Evolutionary conservation across 2,113 vertebrate species (phyloP).

Genomic region (Ornithorhynchus anatinus): DNA sequence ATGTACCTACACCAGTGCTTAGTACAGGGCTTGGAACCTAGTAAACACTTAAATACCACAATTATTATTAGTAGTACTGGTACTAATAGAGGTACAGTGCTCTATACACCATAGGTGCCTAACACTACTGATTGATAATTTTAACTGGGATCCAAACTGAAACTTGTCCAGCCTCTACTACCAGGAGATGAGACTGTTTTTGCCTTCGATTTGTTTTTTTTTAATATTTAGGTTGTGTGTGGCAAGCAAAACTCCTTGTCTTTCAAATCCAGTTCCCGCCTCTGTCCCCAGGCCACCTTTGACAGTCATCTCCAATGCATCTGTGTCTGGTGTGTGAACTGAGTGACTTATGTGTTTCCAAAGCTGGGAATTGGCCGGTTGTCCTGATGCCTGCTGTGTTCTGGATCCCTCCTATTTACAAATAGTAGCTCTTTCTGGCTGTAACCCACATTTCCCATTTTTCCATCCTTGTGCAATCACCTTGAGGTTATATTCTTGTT

Average conservation of each 20-base stretch:
- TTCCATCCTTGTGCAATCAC: fast-evolving
- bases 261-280: conserved; percentile 28
- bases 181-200: no score
- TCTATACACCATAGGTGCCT: no score
- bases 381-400: conserved; percentile 44
- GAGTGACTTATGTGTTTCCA: conserved; percentile 6
- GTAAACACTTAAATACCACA: no score
- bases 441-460: neutral
- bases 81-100: no score
- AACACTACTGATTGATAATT: no score
- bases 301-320: conserved; percentile 29
- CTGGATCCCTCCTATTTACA: neutral
- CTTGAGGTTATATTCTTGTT: neutral
- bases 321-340: conserved; percentile 14
- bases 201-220: no score
- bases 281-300: conserved; percentile 11
- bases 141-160: no score
- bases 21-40: no score
- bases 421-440: neutral
- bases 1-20: no score
- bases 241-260: conserved; percentile 8
- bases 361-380: conserved; percentile 31
- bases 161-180: no score
- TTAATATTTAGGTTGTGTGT: conserved; percentile 45
- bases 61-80: no score